Percentiles rank a stretch among this genome's conserved stretches.
Conservation (phyloP, 2,113 vertebrate species). For the Mesembrinibis cayennensis region DNA sequence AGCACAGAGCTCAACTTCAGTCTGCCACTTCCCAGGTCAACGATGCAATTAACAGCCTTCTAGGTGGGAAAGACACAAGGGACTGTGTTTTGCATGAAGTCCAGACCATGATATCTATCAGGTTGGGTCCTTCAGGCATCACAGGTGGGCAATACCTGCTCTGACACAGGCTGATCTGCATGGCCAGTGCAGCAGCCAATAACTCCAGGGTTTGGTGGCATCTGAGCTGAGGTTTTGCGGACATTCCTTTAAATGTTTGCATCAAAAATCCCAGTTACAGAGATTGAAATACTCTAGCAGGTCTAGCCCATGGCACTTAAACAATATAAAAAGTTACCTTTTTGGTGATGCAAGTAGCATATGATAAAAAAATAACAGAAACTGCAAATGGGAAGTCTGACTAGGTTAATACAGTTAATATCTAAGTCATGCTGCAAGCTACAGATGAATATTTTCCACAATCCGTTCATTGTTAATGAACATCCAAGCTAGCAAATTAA, state of each 20-base stretch:
- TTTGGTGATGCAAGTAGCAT: neutral
- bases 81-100: neutral
- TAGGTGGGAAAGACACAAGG: neutral
- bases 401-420: neutral
- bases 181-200: neutral
- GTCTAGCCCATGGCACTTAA: neutral
- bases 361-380: neutral
- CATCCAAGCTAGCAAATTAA: neutral
- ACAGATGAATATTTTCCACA: neutral
- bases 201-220: neutral
- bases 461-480: neutral
- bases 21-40: neutral
- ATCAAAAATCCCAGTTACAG: neutral
- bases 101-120: neutral
- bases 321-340: neutral
- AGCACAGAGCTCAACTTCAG: neutral
- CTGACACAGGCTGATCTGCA: neutral
- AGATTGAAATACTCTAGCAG: neutral
- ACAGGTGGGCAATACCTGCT: neutral
- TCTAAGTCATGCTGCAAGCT: neutral
- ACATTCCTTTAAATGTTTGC: neutral
- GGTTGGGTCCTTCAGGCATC: neutral
- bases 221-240: neutral
- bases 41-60: fast-evolving
- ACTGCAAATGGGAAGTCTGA: neutral